Evolutionary conservation across 2,888 invertebrate species (phyloP).

Genomic region (Plusia festucae): DNA sequence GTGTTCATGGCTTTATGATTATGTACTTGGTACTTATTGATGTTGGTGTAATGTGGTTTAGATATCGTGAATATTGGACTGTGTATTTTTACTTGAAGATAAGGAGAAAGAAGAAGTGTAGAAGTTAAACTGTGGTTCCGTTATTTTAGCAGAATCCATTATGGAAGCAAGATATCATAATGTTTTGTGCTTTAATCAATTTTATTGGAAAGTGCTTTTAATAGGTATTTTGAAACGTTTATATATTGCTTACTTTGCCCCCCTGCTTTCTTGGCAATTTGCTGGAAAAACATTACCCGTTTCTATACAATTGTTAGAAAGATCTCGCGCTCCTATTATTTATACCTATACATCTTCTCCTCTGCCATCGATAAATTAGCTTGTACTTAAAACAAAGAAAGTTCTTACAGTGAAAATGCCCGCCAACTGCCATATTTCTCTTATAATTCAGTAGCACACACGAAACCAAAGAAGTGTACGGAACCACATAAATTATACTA

Average conservation of each 20-base stretch:
- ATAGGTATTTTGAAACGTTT: too few relatives aligned
- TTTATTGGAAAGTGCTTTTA: too few relatives aligned
- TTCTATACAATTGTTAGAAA: too few relatives aligned
- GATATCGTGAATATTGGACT: neutral
- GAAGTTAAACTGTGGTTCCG: neutral
- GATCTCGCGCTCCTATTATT: too few relatives aligned
- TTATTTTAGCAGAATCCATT: too few relatives aligned
- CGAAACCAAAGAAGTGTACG: slow-evolving; percentile 32
- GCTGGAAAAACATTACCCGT: too few relatives aligned
- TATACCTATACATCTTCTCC: too few relatives aligned
- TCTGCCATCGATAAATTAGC: neutral
- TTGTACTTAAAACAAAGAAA: neutral
- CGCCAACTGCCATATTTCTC: slow-evolving; percentile 24
- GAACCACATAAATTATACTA: slow-evolving; percentile 63
- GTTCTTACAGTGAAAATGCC: neutral
- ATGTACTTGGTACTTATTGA: slow-evolving; percentile 36
- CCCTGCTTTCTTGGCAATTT: too few relatives aligned
- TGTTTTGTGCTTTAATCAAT: too few relatives aligned
- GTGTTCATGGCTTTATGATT: slow-evolving; percentile 59
- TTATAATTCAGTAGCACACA: slow-evolving; percentile 23
- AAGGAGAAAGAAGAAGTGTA: neutral
- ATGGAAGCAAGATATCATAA: too few relatives aligned
- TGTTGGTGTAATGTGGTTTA: slow-evolving; percentile 8
- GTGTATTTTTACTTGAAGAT: neutral
- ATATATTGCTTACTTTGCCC: too few relatives aligned